These are phyloP conservation scores for Spatulosminthurus flaviceps DNA, from an alignment of 2,888 invertebrate species.

Conservation along the genomic window DNA sequence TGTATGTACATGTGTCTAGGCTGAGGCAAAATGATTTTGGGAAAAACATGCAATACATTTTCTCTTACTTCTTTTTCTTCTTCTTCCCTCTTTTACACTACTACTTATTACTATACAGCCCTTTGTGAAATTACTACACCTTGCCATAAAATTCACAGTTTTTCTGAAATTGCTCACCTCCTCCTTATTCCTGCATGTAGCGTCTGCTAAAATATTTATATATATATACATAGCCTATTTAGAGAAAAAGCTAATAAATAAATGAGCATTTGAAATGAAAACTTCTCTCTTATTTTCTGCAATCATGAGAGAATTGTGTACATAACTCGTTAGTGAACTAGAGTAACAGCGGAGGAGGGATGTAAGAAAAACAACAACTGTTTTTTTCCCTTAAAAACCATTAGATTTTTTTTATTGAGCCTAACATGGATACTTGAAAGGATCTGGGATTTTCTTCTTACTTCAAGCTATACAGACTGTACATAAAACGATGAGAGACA, in stretches of 20 bases:
- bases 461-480: no score
- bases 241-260: not conserved
- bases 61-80: not conserved
- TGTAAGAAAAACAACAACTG: not conserved
- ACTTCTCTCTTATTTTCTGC: not conserved
- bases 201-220: no score
- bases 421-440: no score
- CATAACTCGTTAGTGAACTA: not conserved
- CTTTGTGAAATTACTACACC: not conserved
- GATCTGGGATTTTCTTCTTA: no score
- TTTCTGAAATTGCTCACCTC: not conserved
- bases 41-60: not conserved
- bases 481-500: no score
- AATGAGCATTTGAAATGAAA: not conserved
- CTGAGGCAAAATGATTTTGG: not conserved
- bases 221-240: not conserved
- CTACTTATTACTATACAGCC: no score
- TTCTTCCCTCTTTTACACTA: not conserved
- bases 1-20: not conserved
- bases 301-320: not conserved
- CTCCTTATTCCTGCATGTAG: no score
- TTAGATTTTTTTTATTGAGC: not conserved
- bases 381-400: not conserved
- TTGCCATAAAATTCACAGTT: slow-evolving; percentile 7
- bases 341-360: not conserved